Base-by-base conservation (phyloP, 2,888 invertebrate species). In the Polydrusus cervinus region DNA sequence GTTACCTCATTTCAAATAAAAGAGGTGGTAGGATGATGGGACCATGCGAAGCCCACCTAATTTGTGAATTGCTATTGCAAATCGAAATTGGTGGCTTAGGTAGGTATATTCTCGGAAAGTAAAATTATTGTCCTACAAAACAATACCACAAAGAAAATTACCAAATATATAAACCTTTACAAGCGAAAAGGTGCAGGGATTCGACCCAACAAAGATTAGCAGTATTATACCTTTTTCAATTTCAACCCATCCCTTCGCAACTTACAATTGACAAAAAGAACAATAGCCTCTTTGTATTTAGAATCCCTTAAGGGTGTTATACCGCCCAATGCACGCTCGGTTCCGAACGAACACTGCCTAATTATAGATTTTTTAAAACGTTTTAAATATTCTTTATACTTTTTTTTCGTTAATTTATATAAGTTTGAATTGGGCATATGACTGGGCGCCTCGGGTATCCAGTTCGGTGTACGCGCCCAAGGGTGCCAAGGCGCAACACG, bases 321-420 rank as follows among this genome's bases (percentile, higher is more conserved):
- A 72, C 65, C 72, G 57, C 72, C 72, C 57, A 83, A 83, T 81
- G 83, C 20, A 16, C 30, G 38, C 40, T 34, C 30, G 16, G 14
- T 5, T 47, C 47, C 47, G 30, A 60, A 69, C 60, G 69, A 49
- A 49, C 30, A 49, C 51, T 16, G 62, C 14, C 70, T 70, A 70
- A 70, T 70, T 70, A 70, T 38, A 70, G 49, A 49, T 34, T 51
- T 69, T 69, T 16, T 57, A 57, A n/a, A 57, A 25, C 34, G 57
- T 57, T 57, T 57, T 57, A 57, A 57, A 57, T 53, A 53, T 67
- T 45, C 38, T 7, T 43, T 40, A 7, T 64, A 40, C 30, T 60
- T 51, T 51, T 67, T 38, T 34, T 34, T 34, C 34, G 34, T 34
- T 34, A 34, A 51, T 30, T 65, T 14, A n/a, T 65, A 65, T 65